Percentiles rank a stretch among this genome's conserved stretches.
phyloP scores from a whole-genome alignment of 2,113 vertebrate species.

The Taxidea taxus region DNA sequence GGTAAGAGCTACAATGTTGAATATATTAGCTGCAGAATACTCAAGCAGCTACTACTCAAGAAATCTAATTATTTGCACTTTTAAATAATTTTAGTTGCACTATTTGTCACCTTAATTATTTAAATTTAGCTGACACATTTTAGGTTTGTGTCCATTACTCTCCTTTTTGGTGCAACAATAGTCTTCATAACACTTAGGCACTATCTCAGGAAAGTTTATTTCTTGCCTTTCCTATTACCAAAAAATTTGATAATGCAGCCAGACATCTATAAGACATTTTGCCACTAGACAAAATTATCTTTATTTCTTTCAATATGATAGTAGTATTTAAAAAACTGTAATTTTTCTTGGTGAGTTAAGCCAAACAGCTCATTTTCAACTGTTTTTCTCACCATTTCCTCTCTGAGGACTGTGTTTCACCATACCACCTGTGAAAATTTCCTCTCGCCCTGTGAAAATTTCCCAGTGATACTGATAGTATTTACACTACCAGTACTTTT shows the following conservation, averaged over 20 bases:
- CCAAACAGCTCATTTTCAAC: background rate
- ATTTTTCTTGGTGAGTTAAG: background rate
- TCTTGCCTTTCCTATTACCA: background rate
- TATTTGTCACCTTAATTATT: background rate
- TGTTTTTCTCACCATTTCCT: background rate
- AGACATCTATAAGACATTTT: conserved; percentile 5
- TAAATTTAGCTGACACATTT: fast-evolving
- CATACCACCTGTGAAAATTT: background rate
- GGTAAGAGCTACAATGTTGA: background rate
- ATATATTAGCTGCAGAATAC: background rate
- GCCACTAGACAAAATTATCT: background rate
- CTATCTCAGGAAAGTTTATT: background rate
- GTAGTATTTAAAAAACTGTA: background rate
- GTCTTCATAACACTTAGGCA: background rate
- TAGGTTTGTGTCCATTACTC: background rate
- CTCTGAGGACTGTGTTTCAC: background rate
- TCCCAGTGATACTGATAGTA: background rate
- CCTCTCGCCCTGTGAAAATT: background rate
- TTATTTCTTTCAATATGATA: background rate
- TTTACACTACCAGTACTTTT: background rate
- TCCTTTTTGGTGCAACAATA: background rate
- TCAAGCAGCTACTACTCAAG: background rate
- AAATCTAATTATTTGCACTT: background rate
- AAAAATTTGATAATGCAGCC: background rate
- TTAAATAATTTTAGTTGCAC: background rate